These are phyloP conservation scores for Glaucomys volans DNA, from an alignment of 2,113 vertebrate genomes.

Conservation along the genomic window DNA sequence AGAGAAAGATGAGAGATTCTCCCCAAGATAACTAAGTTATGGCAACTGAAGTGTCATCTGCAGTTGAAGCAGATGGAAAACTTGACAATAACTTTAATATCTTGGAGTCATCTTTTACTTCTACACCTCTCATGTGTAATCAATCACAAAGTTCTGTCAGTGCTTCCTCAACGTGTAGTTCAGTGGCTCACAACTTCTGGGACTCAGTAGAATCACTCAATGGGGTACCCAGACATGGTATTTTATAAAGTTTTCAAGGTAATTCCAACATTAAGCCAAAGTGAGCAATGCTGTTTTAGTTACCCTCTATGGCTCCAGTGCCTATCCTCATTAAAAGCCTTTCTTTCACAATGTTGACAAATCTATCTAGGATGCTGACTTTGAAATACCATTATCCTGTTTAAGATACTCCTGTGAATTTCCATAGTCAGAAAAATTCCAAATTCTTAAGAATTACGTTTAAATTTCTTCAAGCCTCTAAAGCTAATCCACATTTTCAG, in stretches of 20 bases:
- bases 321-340: not conserved
- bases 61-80: not conserved
- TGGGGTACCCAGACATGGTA: not conserved
- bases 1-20: not conserved
- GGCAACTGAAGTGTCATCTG: not conserved
- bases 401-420: slow-evolving; percentile 32
- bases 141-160: not conserved
- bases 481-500: not conserved
- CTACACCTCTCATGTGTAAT: not conserved
- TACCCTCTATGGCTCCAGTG: not conserved
- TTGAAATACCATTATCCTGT: slow-evolving; percentile 24
- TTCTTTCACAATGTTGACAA: not conserved
- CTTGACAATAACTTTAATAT: not conserved
- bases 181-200: not conserved
- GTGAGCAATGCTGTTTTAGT: too few species aligned
- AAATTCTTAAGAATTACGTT: not conserved
- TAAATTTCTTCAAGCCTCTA: not conserved
- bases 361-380: not conserved
- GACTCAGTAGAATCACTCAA: not conserved
- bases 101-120: slow-evolving; percentile 1
- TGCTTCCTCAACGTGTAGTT: not conserved
- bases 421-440: slow-evolving; percentile 15
- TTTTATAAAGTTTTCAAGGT: not conserved
- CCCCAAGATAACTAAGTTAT: slow-evolving; percentile 14
- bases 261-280: not conserved